Evolutionary conservation across 2,888 invertebrate genomes (phyloP), one percentile per base, ranked within the genome.

Genomic region (Trimorus sp.): DNA sequence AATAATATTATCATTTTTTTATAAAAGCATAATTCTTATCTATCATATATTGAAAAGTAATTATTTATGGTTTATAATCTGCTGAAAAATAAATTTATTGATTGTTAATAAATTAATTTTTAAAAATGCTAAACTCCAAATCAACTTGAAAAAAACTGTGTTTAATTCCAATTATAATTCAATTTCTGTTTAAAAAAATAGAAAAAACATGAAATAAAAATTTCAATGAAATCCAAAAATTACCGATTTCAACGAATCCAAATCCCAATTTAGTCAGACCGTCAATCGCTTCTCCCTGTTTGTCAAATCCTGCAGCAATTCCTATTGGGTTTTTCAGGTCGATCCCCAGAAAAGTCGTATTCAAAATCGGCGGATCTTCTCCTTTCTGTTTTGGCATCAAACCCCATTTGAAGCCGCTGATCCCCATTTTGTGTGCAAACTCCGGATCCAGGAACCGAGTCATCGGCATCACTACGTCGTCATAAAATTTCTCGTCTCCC

Each of bases 241-340:
- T 85, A 78, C 99, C 99, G 86, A 99, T 95, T 94, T 99, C 99
- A 26, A 99, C 95, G 91, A 98, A 97, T 6, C 99, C 97, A 92
- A 99, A 99, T 0, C 99, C 99, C 75, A 98, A 92, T 87, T 95
- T 94, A 81, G 94, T 93, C 49, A 99, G 92, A 0, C 97, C 97
- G 87, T 94, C 92, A 1, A 98, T 93, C 26, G 97, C 98, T 93
- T 99, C 98, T 7, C 96, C 99, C 92, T 99, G 95, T 92, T 99
- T 99, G 92, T 99, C 99, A 92, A 99, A 99, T 7, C 99, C 99
- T 75, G 99, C 99, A 37, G 99, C 99, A 88, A 99, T 95, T n/a
- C 99, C 99, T 86, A 99, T 92, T 0, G 99, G 99, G 93, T 98
- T 99, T 70, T 93, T 93, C 81, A 99, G 94, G 12, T 95, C 91